Percentiles rank a stretch among this genome's conserved stretches.
Evolutionary conservation across 2,888 invertebrate genomes (phyloP).

Genomic region (Beris morrisii): DNA sequence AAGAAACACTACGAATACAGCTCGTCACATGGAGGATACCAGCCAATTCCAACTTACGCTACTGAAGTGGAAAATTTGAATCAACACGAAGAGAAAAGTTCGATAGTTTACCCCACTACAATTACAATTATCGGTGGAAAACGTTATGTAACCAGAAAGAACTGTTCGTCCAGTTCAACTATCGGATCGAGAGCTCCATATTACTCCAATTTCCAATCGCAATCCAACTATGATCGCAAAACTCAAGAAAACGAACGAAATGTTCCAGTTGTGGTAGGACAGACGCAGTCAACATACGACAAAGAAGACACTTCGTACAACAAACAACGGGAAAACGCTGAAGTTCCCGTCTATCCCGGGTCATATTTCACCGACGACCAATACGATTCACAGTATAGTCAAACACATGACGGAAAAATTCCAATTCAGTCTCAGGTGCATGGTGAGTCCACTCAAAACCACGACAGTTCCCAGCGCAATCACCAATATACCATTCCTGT

Average conservation of each 20-base stretch:
- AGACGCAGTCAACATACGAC: slow-evolving; percentile 5
- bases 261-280: slow-evolving; percentile 20
- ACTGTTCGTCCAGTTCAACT: slow-evolving; percentile 48
- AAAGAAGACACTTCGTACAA: slow-evolving; percentile 1
- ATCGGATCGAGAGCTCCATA: not conserved
- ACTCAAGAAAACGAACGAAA: slow-evolving; percentile 9
- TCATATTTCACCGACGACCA: slow-evolving; percentile 30
- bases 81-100: slow-evolving; percentile 44
- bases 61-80: slow-evolving; percentile 42
- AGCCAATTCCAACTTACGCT: slow-evolving; percentile 20
- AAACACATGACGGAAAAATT: slow-evolving; percentile 3
- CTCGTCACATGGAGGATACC: slow-evolving; percentile 25
- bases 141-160: slow-evolving; percentile 51
- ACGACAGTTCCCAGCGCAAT: slow-evolving; percentile 14
- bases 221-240: not conserved
- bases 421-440: slow-evolving; percentile 10
- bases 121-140: slow-evolving; percentile 52
- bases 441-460: slow-evolving; percentile 2
- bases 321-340: slow-evolving; percentile 13
- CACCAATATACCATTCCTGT: slow-evolving; percentile 10
- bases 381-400: slow-evolving; percentile 23
- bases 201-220: not conserved
- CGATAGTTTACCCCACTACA: slow-evolving; percentile 47
- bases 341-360: slow-evolving; percentile 32
- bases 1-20: slow-evolving; percentile 33